phyloP scores from a whole-genome alignment of 2,113 vertebrate genomes.

The Morone chrysops region DNA sequence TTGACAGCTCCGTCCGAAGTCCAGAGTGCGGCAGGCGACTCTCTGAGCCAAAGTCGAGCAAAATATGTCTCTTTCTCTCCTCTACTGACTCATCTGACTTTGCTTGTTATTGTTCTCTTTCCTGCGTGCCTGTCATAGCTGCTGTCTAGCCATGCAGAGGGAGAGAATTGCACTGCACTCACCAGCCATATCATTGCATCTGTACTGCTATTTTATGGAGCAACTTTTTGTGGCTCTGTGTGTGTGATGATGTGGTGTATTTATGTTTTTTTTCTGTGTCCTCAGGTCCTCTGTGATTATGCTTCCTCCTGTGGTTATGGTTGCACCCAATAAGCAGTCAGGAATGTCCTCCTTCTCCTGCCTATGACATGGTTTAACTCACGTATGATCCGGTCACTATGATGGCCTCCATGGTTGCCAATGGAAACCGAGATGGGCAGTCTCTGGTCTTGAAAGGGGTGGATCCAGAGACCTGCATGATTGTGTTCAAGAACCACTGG shows the following conservation, averaged over 20 bases:
- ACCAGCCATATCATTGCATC: slow-evolving; percentile 1
- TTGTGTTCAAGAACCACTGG: slow-evolving; percentile 99
- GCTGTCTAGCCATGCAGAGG: slow-evolving; percentile 60
- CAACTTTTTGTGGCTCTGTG: not conserved
- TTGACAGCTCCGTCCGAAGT: slow-evolving; percentile 55
- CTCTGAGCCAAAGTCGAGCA: slow-evolving; percentile 25
- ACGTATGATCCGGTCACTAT: slow-evolving; percentile 71
- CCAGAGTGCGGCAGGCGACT: slow-evolving; percentile 15
- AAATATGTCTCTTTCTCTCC: slow-evolving; percentile 36
- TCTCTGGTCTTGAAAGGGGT: slow-evolving; percentile 90
- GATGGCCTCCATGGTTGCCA: slow-evolving; percentile 91
- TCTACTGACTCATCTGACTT: slow-evolving; percentile 58
- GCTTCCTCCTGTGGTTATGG: slow-evolving; percentile 31
- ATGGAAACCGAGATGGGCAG: slow-evolving; percentile 85
- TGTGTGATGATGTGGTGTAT: slow-evolving; percentile 27
- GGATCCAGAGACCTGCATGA: slow-evolving; percentile 99
- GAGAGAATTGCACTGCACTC: slow-evolving; percentile 8
- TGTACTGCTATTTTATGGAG: slow-evolving; percentile 32
- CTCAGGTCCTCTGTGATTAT: slow-evolving; percentile 57
- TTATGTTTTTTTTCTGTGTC: slow-evolving; percentile 15
- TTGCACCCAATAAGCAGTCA: slow-evolving; percentile 57
- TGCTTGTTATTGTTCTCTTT: slow-evolving; percentile 67
- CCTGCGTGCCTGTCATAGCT: slow-evolving; percentile 78
- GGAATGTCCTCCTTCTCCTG: slow-evolving; percentile 44
- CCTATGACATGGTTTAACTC: slow-evolving; percentile 78